Evolutionary conservation across 2,797 vertebrate species (phyloP).

Genomic region (Coilia nasus): DNA sequence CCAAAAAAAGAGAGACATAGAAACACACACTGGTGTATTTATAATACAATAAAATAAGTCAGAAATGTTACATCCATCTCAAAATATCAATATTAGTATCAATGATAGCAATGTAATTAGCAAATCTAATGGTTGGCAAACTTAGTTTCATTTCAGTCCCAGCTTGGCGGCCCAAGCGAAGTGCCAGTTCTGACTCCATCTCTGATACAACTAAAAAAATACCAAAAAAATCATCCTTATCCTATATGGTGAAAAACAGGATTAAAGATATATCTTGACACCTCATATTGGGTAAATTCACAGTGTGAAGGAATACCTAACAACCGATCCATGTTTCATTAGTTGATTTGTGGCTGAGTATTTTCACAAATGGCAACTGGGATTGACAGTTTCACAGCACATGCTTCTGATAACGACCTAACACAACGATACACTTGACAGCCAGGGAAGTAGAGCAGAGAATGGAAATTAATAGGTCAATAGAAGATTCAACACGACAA

Average conservation of each 20-base stretch:
- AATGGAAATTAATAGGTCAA: slow-evolving; percentile 5
- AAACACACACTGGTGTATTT: slow-evolving; percentile 61
- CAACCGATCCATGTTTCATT: slow-evolving; percentile 22
- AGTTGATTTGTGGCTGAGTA: neutral
- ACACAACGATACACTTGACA: slow-evolving; percentile 16
- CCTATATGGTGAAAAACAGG: slow-evolving; percentile 21
- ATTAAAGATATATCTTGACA: slow-evolving; percentile 15
- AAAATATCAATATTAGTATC: slow-evolving; percentile 53
- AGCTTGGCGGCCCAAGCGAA: slow-evolving; percentile 8
- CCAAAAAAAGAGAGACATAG: slow-evolving; percentile 65
- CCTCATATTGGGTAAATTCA: slow-evolving; percentile 12
- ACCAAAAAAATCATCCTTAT: slow-evolving; percentile 13
- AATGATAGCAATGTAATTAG: slow-evolving; percentile 20
- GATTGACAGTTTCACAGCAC: neutral
- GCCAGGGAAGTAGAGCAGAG: neutral
- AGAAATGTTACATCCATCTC: slow-evolving; percentile 60
- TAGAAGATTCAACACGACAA: slow-evolving; percentile 12
- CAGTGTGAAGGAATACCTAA: slow-evolving; percentile 12
- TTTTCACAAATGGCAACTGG: slow-evolving; percentile 17
- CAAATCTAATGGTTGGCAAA: slow-evolving; percentile 24
- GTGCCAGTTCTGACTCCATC: slow-evolving; percentile 9
- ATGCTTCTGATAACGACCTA: neutral
- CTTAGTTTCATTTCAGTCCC: slow-evolving; percentile 19
- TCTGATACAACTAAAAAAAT: slow-evolving; percentile 20
- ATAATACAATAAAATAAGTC: slow-evolving; percentile 65